Evolutionary conservation across 2,888 invertebrate genomes (phyloP).

Genomic region (Mesorhabditis spiculigera): DNA sequence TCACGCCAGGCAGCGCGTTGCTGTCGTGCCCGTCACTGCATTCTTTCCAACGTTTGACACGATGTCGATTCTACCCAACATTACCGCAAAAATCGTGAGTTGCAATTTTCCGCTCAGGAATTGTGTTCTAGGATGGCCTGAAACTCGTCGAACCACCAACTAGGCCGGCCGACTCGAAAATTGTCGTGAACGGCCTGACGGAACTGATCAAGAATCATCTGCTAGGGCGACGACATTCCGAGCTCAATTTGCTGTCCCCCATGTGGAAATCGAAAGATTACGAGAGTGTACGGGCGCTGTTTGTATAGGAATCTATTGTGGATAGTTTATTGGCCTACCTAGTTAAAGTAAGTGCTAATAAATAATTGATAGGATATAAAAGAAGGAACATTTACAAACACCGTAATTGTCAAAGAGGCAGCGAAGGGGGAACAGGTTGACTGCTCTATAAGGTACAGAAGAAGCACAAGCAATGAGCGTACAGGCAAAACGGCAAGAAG

Average conservation of each 20-base stretch:
- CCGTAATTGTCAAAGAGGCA: too few species aligned
- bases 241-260: slow-evolving; percentile 15
- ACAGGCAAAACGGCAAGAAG: too few species aligned
- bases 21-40: slow-evolving; percentile 40
- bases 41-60: slow-evolving; percentile 43
- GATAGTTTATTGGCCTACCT: too few species aligned
- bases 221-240: slow-evolving; percentile 29
- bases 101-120: not conserved
- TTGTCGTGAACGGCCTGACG: slow-evolving; percentile 30
- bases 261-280: too few species aligned
- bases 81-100: slow-evolving; percentile 25
- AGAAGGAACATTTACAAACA: too few species aligned
- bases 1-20: slow-evolving; percentile 15
- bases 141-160: slow-evolving; percentile 10
- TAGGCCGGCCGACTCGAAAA: slow-evolving; percentile 8
- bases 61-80: slow-evolving; percentile 31
- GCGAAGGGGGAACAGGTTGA: too few species aligned
- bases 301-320: too few species aligned
- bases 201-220: slow-evolving; percentile 43
- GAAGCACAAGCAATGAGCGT: too few species aligned
- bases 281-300: too few species aligned
- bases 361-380: too few species aligned
- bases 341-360: too few species aligned
- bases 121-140: not conserved
- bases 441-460: too few species aligned